Conservation (phyloP, 2,888 invertebrate species). For the Pachymerium ferrugineum region DNA sequence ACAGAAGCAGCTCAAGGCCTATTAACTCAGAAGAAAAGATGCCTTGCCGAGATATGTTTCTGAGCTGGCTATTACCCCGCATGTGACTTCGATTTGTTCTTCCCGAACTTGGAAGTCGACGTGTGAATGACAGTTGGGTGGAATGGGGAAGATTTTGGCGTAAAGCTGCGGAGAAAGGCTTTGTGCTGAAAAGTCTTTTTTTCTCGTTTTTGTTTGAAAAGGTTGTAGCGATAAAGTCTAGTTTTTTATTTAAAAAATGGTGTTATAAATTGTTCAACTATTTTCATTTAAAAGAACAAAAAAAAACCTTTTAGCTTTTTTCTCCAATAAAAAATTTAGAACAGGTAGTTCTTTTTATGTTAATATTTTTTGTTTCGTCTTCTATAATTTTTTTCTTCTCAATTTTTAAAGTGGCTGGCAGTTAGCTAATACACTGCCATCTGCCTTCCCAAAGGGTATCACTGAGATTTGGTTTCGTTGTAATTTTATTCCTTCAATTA, state of each 20-base stretch:
- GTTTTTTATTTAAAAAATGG: background rate
- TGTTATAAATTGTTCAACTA: conserved; percentile 1
- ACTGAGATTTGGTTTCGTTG: no score
- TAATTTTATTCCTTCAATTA: no score
- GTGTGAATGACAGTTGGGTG: conserved; percentile 21
- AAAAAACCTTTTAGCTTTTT: no score
- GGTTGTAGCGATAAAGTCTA: conserved; percentile 14
- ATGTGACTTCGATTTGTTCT: conserved; percentile 14
- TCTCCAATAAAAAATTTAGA: no score
- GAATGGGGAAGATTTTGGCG: conserved; percentile 3
- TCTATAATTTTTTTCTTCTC: no score
- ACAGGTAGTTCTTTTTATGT: background rate
- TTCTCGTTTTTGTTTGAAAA: conserved; percentile 7
- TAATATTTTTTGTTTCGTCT: no score
- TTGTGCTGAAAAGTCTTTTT: conserved; percentile 6
- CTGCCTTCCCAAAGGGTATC: no score
- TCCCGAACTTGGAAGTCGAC: conserved; percentile 5
- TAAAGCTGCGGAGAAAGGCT: conserved; percentile 11
- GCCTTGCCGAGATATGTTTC: conserved; percentile 15
- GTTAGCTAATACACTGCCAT: no score
- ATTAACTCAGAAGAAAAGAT: conserved; percentile 12
- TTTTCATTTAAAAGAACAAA: background rate
- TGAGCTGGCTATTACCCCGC: conserved; percentile 11
- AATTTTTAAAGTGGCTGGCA: no score
- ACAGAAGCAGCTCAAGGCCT: background rate